phyloP scores from a whole-genome alignment of 2,113 vertebrate species.

The Vimba vimba region DNA sequence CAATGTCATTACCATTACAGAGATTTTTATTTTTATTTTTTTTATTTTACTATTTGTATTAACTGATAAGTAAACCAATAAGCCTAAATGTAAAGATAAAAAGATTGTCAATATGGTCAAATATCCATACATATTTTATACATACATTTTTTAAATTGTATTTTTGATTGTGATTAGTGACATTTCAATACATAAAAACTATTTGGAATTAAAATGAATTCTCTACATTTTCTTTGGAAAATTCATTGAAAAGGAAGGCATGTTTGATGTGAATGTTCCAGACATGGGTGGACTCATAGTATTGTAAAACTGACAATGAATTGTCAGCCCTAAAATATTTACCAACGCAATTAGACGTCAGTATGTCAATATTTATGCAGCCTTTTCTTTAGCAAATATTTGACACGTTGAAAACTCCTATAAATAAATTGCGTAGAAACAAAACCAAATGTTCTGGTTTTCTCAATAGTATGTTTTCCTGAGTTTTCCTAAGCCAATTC shows the following conservation, averaged over 20 bases:
- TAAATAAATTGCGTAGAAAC: constrained; percentile 4
- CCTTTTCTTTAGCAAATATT: constrained; percentile 52
- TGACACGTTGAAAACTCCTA: not conserved
- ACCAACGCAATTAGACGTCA: constrained; percentile 24
- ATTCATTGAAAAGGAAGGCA: not conserved
- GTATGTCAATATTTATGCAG: constrained; percentile 33
- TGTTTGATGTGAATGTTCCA: not conserved
- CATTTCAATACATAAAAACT: not conserved
- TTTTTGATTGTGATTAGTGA: not conserved
- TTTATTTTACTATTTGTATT: not conserved
- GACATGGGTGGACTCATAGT: not conserved
- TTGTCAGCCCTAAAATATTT: not conserved
- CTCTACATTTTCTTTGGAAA: not conserved
- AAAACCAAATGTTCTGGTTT: constrained; percentile 7
- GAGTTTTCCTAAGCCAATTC: not conserved
- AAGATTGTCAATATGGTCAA: not conserved
- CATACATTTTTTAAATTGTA: not conserved
- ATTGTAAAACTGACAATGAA: not conserved
- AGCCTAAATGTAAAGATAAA: not conserved
- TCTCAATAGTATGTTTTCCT: not conserved
- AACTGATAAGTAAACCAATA: not conserved
- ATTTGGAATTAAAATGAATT: not conserved
- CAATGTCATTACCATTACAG: not conserved
- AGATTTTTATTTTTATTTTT: not conserved
- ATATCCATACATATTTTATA: not conserved